Evolutionary conservation across 2,888 invertebrate species (phyloP).

Genomic region (Euclidia mi): DNA sequence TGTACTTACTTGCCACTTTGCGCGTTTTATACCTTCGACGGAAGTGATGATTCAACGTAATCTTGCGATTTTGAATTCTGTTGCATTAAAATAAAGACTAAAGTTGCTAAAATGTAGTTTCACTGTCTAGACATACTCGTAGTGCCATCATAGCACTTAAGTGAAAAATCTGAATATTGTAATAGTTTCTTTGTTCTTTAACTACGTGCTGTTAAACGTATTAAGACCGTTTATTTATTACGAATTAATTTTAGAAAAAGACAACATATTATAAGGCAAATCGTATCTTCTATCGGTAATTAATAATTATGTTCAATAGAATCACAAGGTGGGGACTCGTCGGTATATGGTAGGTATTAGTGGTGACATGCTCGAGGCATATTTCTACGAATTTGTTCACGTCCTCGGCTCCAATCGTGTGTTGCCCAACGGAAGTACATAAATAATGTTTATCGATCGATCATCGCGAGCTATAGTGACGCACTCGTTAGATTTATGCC

Average conservation of each 20-base stretch:
- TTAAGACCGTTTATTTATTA: too few species aligned
- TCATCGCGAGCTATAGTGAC: constrained; percentile 84
- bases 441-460: constrained; percentile 90
- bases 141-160: neutral
- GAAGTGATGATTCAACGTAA: neutral
- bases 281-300: constrained; percentile 31
- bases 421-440: constrained; percentile 84
- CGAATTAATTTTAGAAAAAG: too few species aligned
- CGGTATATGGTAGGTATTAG: constrained; percentile 24
- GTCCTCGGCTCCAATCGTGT: constrained; percentile 72
- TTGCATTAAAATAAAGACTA: constrained; percentile 18
- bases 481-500: constrained; percentile 88
- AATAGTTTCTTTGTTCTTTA: constrained; percentile 28
- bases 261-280: too few species aligned
- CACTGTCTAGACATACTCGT: constrained; percentile 12
- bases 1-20: constrained; percentile 44
- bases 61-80: constrained; percentile 27
- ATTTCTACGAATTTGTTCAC: constrained; percentile 75
- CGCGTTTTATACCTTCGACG: constrained; percentile 45
- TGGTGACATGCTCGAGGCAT: constrained; percentile 53
- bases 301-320: constrained; percentile 35
- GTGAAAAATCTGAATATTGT: constrained; percentile 10
- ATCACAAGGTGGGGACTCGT: constrained; percentile 36
- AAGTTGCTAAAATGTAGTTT: neutral
- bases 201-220: too few species aligned